These are phyloP conservation scores for Sebastes variabilis DNA, from an alignment of 2,797 vertebrate genomes.

Conservation along the genomic window DNA sequence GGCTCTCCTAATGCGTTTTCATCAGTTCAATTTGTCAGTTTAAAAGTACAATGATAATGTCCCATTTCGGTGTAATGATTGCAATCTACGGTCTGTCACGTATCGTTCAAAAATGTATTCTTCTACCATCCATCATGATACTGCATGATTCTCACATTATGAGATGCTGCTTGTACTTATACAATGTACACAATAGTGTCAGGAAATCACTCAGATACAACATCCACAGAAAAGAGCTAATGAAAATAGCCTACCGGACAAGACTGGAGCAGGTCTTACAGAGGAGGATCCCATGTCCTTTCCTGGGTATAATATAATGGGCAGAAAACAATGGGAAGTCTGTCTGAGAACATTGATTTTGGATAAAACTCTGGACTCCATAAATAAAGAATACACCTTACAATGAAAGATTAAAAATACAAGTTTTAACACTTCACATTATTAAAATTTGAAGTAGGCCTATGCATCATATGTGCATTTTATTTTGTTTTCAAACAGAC, in stretches of 20 bases:
- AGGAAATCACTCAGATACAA: background rate
- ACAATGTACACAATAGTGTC: background rate
- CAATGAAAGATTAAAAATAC: background rate
- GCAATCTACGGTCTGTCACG: background rate
- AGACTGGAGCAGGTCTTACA: background rate
- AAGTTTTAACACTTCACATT: background rate
- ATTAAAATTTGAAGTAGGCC: no score
- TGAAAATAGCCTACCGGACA: background rate
- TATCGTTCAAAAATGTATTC: background rate
- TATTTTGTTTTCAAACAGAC: background rate
- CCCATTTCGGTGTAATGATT: background rate
- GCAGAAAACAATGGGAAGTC: background rate
- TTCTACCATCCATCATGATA: background rate
- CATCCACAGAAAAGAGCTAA: background rate
- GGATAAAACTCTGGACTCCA: background rate
- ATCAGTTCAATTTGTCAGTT: background rate
- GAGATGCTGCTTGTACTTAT: background rate
- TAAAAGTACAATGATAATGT: conserved; percentile 6
- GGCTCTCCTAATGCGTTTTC: background rate
- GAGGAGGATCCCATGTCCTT: background rate
- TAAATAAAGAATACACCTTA: background rate
- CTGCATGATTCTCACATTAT: background rate
- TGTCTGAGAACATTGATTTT: background rate
- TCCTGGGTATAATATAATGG: background rate
- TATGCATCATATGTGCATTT: background rate